These are phyloP conservation scores for Leucopsar rothschildi DNA, from an alignment of 2,113 vertebrate genomes.

Conservation along the genomic window DNA sequence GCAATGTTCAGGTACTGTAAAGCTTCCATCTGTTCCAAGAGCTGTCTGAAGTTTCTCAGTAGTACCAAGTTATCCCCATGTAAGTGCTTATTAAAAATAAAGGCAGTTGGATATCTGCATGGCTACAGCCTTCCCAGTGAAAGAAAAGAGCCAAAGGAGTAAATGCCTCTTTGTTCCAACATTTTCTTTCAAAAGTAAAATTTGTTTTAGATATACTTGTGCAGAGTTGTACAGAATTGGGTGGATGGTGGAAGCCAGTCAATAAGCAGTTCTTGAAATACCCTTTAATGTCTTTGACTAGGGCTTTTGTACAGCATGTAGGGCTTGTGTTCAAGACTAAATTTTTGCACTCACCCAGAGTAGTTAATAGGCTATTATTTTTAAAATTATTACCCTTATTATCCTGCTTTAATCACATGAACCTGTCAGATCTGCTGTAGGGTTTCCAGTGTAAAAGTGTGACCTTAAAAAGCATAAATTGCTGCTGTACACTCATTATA, in stretches of 20 bases:
- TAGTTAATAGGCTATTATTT: background rate
- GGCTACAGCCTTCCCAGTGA: background rate
- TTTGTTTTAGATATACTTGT: background rate
- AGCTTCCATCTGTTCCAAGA: background rate
- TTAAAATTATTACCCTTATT: background rate
- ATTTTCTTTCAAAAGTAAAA: background rate
- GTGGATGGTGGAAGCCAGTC: background rate
- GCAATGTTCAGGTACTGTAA: background rate
- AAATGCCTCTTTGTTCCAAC: background rate
- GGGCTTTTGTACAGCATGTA: accelerated
- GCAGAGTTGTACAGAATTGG: background rate
- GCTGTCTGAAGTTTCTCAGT: background rate
- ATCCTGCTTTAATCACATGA: background rate
- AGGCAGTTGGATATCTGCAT: background rate
- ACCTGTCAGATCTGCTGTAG: background rate
- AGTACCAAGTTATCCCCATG: background rate
- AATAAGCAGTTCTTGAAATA: background rate
- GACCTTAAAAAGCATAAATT: background rate
- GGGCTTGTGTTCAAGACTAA: background rate
- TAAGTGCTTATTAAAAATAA: background rate
- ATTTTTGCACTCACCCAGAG: background rate
- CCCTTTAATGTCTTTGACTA: background rate
- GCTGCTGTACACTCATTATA: background rate
- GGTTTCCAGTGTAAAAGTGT: background rate
- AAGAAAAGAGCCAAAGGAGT: background rate